Evolutionary conservation across 53 echinoderm and acorn worm species (phyloP).

Genomic region (Paracentrotus lividus): DNA sequence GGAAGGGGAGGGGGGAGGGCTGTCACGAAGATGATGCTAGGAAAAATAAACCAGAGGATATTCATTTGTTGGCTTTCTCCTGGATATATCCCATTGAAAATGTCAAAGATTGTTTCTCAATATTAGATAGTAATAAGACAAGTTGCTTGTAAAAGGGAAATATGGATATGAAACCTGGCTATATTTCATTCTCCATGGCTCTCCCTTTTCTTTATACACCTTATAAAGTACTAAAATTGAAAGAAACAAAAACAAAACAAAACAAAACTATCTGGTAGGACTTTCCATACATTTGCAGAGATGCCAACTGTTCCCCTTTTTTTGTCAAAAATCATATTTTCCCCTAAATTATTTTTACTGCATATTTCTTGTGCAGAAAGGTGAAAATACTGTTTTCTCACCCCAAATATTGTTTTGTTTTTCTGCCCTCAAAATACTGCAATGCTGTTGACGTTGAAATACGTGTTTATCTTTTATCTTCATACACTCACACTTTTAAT

Average conservation of each 20-base stretch:
- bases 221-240: neutral
- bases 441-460: neutral
- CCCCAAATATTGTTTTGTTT: no score
- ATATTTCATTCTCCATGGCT: neutral
- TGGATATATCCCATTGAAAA: neutral
- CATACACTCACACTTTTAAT: neutral
- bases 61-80: slow-evolving; percentile 1
- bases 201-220: neutral
- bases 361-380: no score
- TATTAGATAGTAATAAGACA: neutral
- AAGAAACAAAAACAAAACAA: no score
- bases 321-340: no score
- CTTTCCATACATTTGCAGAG: no score
- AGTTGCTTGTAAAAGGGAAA: neutral
- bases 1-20: neutral
- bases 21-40: neutral
- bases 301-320: no score
- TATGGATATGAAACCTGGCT: neutral
- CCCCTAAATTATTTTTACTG: no score
- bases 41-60: neutral
- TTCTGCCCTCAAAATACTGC: no score
- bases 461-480: neutral
- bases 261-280: no score
- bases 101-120: neutral
- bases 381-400: no score